Conservation (phyloP, 2,113 vertebrate genomes). For the Prionailurus bengalensis region DNA sequence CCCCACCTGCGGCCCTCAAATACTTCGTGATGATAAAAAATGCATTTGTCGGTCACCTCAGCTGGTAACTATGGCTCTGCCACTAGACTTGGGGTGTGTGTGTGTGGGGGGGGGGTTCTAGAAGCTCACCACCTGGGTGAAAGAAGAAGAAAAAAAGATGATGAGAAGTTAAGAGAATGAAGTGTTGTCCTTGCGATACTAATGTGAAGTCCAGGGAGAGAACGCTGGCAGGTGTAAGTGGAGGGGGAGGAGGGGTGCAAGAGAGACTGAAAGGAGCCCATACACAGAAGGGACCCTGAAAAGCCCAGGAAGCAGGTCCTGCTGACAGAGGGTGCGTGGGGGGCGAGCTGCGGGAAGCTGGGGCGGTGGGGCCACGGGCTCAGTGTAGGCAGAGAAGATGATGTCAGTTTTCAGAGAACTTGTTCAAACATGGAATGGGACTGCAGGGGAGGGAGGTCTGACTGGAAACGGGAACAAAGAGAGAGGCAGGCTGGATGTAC, state of each 20-base stretch:
- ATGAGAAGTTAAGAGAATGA: background rate
- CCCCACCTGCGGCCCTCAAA: background rate
- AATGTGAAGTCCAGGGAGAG: background rate
- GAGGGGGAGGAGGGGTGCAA: background rate
- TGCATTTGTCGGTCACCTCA: background rate
- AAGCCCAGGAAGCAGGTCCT: background rate
- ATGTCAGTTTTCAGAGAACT: slow-evolving; percentile 56
- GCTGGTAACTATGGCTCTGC: background rate
- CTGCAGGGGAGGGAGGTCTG: background rate
- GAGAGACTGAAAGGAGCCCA: background rate
- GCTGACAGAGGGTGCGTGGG: background rate
- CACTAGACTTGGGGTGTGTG: background rate
- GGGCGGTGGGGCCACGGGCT: background rate
- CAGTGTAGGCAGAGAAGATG: background rate
- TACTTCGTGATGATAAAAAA: background rate
- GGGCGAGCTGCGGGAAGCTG: background rate
- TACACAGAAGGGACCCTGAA: background rate
- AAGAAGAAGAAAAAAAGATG: background rate
- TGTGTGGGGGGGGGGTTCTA: background rate
- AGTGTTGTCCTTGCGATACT: background rate
- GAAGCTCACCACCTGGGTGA: background rate
- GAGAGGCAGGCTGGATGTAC: background rate
- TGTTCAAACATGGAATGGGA: slow-evolving; percentile 38
- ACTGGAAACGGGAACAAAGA: slow-evolving; percentile 32
- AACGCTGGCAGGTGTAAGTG: background rate